A percentile compares a stretch with the other conserved stretches of the same genome.
Conservation (phyloP, 1,140 invertebrate genomes). For the Calliphora vicina region DNA sequence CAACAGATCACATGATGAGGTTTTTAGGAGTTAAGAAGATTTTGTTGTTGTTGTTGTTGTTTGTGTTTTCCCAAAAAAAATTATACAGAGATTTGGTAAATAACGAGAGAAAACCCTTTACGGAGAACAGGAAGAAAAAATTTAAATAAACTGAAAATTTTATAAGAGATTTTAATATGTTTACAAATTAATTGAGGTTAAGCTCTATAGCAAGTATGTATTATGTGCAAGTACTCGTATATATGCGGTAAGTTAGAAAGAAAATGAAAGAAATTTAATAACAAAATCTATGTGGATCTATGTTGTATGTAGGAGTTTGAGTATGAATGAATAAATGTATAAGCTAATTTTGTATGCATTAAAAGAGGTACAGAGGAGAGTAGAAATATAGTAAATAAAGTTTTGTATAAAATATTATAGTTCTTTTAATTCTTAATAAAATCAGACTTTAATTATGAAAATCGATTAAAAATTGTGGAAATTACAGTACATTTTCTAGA, state of each 20-base stretch:
- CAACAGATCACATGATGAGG: not conserved
- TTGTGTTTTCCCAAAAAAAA: too few species aligned
- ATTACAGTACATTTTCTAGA: too few species aligned
- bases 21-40: not conserved
- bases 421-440: too few species aligned
- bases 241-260: not conserved
- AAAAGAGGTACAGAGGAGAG: too few species aligned
- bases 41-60: not conserved
- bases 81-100: too few species aligned
- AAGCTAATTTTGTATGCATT: too few species aligned
- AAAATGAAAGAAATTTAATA: too few species aligned
- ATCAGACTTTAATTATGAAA: too few species aligned
- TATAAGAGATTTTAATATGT: not conserved
- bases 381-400: too few species aligned
- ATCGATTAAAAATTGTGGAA: too few species aligned
- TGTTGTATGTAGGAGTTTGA: not conserved
- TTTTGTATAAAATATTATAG: too few species aligned
- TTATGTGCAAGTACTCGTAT: too few species aligned
- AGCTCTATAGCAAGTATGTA: not conserved
- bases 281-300: not conserved
- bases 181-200: conserved; percentile 16
- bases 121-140: not conserved
- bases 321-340: not conserved
- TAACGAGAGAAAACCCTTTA: not conserved
- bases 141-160: conserved; percentile 15